A percentile compares a stretch with the other conserved stretches of the same genome.
phyloP scores from a whole-genome alignment of 2,888 invertebrate genomes.

The Eristalis tenax region DNA sequence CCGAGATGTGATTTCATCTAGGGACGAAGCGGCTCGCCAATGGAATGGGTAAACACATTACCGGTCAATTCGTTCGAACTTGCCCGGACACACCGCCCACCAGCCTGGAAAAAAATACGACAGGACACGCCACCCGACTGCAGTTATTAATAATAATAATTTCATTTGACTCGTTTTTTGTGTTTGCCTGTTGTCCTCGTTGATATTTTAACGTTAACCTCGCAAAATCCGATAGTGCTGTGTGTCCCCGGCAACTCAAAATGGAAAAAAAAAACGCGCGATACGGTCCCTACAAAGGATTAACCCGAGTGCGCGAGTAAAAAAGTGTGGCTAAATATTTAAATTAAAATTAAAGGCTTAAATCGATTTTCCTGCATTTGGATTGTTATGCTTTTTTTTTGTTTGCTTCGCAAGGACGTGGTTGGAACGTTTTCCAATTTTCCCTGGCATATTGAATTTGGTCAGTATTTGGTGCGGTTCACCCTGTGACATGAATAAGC shows the following conservation, averaged over 20 bases:
- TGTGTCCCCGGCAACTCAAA: not conserved
- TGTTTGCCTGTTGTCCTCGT: not conserved
- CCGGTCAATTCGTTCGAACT: conserved; percentile 17
- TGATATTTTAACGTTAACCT: conserved; percentile 25
- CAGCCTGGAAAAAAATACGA: not conserved
- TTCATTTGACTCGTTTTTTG: not conserved
- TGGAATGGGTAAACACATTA: conserved; percentile 19
- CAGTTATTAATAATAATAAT: conserved; percentile 45
- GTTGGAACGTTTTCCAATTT: conserved; percentile 7
- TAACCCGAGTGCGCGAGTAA: not conserved
- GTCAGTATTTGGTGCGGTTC: not conserved
- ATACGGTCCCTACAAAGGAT: not conserved
- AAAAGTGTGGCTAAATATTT: conserved; percentile 23
- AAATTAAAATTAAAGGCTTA: conserved; percentile 45
- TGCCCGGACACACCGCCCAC: not conserved
- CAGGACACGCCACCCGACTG: conserved; percentile 2
- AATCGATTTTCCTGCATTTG: conserved; percentile 7
- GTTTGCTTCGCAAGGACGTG: not conserved
- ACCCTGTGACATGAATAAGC: not conserved
- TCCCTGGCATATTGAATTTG: conserved; percentile 13
- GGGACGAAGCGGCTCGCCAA: not conserved
- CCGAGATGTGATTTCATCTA: conserved; percentile 62
- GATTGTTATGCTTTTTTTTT: not conserved
- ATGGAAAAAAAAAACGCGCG: not conserved
- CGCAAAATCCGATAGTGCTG: conserved; percentile 1